A percentile compares a stretch with the other conserved stretches of the same genome.
Conservation (phyloP, 2,888 invertebrate genomes). For the Atrina japonica region DNA sequence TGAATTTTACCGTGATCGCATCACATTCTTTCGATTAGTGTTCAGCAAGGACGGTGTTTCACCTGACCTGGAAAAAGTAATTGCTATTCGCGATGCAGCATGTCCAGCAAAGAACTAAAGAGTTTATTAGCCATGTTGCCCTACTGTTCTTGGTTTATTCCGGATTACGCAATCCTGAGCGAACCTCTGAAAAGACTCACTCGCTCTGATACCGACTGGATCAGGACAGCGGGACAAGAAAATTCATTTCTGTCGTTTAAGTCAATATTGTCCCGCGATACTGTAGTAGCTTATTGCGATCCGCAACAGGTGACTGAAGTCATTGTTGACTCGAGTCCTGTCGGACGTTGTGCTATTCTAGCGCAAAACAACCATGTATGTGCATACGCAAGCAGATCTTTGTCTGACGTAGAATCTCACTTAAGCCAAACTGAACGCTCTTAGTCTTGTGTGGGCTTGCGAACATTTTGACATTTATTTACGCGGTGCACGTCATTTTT, state of each 20-base stretch:
- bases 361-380: slow-evolving; percentile 15
- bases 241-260: slow-evolving; percentile 49
- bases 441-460: slow-evolving; percentile 64
- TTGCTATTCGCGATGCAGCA: slow-evolving; percentile 42
- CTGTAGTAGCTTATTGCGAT: slow-evolving; percentile 50
- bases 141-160: slow-evolving; percentile 57
- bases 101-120: slow-evolving; percentile 45
- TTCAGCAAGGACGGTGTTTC: slow-evolving; percentile 37
- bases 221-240: slow-evolving; percentile 45
- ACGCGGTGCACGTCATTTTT: slow-evolving; percentile 56
- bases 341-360: slow-evolving; percentile 49
- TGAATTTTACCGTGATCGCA: slow-evolving; percentile 37
- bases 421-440: slow-evolving; percentile 65
- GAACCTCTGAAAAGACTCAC: slow-evolving; percentile 56
- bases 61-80: slow-evolving; percentile 47
- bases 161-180: slow-evolving; percentile 47
- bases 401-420: slow-evolving; percentile 54
- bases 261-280: slow-evolving; percentile 27
- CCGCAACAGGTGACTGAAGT: slow-evolving; percentile 40
- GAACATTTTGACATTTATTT: slow-evolving; percentile 68
- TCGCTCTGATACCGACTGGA: slow-evolving; percentile 38
- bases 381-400: slow-evolving; percentile 54
- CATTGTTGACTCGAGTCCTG: slow-evolving; percentile 51
- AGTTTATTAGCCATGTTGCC: slow-evolving; percentile 57
- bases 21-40: slow-evolving; percentile 44